Evolutionary conservation across 2,113 vertebrate species (phyloP).

Genomic region (Choloepus hoffmanni): DNA sequence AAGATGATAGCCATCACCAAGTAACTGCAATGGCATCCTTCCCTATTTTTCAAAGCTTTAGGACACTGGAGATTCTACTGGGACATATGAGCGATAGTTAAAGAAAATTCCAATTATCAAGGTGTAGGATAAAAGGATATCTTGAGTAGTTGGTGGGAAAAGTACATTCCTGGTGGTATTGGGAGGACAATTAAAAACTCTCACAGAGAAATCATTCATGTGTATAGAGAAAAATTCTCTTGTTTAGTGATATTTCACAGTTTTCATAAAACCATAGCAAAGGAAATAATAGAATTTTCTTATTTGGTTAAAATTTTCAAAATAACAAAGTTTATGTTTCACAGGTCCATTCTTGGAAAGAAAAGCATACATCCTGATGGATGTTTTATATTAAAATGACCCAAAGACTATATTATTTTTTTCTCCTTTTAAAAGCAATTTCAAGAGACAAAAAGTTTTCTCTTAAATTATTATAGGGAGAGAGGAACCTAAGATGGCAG

Average conservation of each 20-base stretch:
- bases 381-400: not conserved
- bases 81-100: not conserved
- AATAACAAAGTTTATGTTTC: not conserved
- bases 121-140: not conserved
- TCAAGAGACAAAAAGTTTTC: not conserved
- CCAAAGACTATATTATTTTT: not conserved
- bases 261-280: not conserved
- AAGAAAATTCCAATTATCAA: constrained; percentile 43
- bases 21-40: not conserved
- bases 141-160: not conserved
- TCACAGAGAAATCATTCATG: not conserved
- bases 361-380: not conserved
- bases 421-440: not conserved
- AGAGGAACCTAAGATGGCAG: too few species aligned
- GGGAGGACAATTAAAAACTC: not conserved
- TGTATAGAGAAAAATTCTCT: not conserved
- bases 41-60: constrained; percentile 49
- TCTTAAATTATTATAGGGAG: not conserved
- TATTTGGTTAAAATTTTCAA: constrained; percentile 7
- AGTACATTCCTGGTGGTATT: not conserved
- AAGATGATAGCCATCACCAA: constrained; percentile 41
- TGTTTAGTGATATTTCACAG: not conserved
- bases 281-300: not conserved
- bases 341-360: not conserved
- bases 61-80: not conserved